phyloP scores from a whole-genome alignment of 2,888 invertebrate genomes.

The Polyommatus icarus region DNA sequence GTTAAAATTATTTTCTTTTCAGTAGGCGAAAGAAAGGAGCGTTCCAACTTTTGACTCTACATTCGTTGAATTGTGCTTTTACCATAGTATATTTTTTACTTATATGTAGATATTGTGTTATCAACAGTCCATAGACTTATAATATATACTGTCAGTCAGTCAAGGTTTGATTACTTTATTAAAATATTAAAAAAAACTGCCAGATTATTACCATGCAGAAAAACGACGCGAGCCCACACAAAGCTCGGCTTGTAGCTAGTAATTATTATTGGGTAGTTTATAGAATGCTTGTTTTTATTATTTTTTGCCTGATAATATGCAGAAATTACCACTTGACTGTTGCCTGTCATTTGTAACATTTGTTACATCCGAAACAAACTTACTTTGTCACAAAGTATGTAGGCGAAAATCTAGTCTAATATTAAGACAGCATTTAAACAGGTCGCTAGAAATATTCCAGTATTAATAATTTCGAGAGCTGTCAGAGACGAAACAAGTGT shows the following conservation, averaged over 20 bases:
- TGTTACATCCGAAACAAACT: not conserved
- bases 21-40: not conserved
- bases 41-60: not conserved
- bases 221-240: too few relatives aligned
- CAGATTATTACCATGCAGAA: too few relatives aligned
- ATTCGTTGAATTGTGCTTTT: too few relatives aligned
- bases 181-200: too few relatives aligned
- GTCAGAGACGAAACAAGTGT: slow-evolving; percentile 22
- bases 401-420: slow-evolving; percentile 13
- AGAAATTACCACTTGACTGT: not conserved
- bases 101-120: too few relatives aligned
- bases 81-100: too few relatives aligned
- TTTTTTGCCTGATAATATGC: not conserved
- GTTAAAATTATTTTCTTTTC: slow-evolving; percentile 13
- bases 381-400: not conserved
- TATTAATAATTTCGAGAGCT: slow-evolving; percentile 27
- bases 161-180: too few relatives aligned
- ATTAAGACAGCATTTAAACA: slow-evolving; percentile 9
- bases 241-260: too few relatives aligned
- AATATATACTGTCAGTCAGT: too few relatives aligned
- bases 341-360: not conserved
- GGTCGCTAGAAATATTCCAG: slow-evolving; percentile 22
- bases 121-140: too few relatives aligned
- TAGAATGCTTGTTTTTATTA: not conserved
- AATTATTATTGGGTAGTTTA: not conserved